Evolutionary conservation across 2,113 vertebrate species (phyloP), one percentile per base, ranked within the genome.

Genomic region (Pachypanchax playfairii): DNA sequence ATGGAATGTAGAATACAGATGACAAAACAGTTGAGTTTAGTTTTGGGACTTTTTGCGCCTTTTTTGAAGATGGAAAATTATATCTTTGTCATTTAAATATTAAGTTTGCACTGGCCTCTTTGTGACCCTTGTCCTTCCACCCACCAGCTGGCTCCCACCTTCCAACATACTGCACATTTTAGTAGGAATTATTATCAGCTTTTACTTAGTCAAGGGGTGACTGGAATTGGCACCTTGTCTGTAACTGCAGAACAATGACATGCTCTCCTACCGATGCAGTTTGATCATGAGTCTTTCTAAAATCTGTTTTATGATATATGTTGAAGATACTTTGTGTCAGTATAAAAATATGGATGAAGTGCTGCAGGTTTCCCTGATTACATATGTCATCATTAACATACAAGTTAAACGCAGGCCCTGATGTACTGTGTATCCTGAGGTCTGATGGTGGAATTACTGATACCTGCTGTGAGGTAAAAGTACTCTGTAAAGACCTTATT

Each of bases 391-490:
- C 5, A 5, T 41, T 54, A 14, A 54, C 6, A 55, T 4, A 13
- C 3, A 52, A 12, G 2, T 51, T 7, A 7, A 35, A 59, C 22
- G 25, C 6, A 49, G 9, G 5, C 33, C 3, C 0, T 63, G 43
- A 59, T 35, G 28, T 8, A 17, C n/a, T 47, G 21, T 68, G 4
- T 67, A 13, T 51, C 36, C 25, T 59, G 29, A 70, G 73, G 65
- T 54, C 25, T 44, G 31, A 55, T 14, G 21, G 53, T 60, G 41
- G 53, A 77, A 63, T 79, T 79, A 35, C 8, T 36, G 50, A 25
- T 50, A 53, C 49, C 62, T 70, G 69, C 63, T 80, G 72, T 70
- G 57, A 75, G 59, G 76, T 66, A 86, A 82, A 89, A 79, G 74
- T 66, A 58, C 69, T 52, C 28, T 63, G 57, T 79, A 70, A 77